Base-by-base conservation (phyloP, 2,888 invertebrate species). In the Dichetophora obliterata region DNA sequence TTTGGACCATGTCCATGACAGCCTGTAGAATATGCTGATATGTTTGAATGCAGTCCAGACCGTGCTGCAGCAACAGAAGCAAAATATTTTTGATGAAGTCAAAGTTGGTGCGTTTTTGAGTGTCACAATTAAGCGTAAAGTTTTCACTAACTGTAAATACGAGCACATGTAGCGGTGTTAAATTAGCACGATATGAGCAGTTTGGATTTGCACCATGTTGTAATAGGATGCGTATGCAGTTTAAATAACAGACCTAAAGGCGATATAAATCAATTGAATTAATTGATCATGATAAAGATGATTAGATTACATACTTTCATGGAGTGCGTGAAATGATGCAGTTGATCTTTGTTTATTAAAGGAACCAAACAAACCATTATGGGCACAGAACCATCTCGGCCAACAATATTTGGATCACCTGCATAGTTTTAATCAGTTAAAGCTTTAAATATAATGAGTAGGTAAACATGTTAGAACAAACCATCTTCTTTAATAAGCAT, bases 341-440 rank as follows among this genome's bases (percentile, higher is more conserved):
- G 86, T 68, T 93, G 93, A 88, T 94, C 94, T 85, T 94, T 94
- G 86, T 94, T 94, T 76, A 94, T 93, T 48, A 94, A 89, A 63
- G 94, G 94, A 75, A 94, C 94, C 76, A 95, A 89, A 83, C 94
- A 92, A 37, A 94, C 93, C 92, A 94, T 93, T 76, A 95, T 91
- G 14, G 95, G 94, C 70, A 93, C 93, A 54, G 93, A 93, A 24
- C 94, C 94, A 87, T 94, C 94, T 27, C 93, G 89, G 5, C 93
- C 94, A 24, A 93, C 93, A 86, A 93, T 91, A 85, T 93, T 93
- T 24, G 93, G 93, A 88, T 92, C 91, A 78, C 91, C 91, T 91
- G 34, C 24, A 78, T 34, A 69, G 52, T 4, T 5, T 1, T 4
- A 66, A 37, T 34, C 19, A 11, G 22, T 59, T 2, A 70, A 19